Base-by-base conservation (phyloP, 2,113 vertebrate species). In the Aythya baeri region DNA sequence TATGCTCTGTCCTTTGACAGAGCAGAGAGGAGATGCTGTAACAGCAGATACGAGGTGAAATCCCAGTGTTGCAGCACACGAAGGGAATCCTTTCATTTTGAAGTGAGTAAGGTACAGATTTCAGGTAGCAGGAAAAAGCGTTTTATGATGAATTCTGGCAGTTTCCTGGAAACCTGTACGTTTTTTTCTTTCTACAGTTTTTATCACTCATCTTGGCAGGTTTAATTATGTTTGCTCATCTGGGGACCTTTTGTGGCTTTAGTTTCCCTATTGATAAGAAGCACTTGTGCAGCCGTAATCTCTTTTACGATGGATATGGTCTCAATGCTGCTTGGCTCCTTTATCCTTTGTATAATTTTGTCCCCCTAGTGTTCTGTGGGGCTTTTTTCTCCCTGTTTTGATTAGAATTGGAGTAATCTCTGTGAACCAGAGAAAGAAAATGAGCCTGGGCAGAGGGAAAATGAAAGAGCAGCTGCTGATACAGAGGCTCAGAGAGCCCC, bases 171-270 rank as follows among this genome's bases (percentile, higher is more conserved):
- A 36, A 79, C 32, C 5, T 82, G 29, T n/a, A 26, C 44, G 32
- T 32, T 91, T 96, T 49, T 83, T 70, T 83, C 72, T 83, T 94
- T 65, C 38, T 74, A 7, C 57, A 50, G 46, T 62, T 97, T 91
- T 88, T 96, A 77, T 91, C 76, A 46, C 38, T 88, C 20, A 43
- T 81, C 57, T 72, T 91, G 80, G 34, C 76, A 84, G 85, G 20
- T 94, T 94, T 93, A 26, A 36, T 94, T 94, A 63, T 71, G 27
- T 90, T 96, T 94, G 65, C 79, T 90, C 70, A 86, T 86, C 16
- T 66, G 54, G 72, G 58, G 73, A 76, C 59, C 29, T 94, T 86
- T 82, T 76, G 44, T 94, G 78, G 57, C 52, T 91, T 88, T 88
- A 57, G 92, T 89, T 89, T 81, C 61, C 54, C 65, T 55, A 0